Conservation (phyloP, 2,797 vertebrate species). For the Sebastes reedi region DNA sequence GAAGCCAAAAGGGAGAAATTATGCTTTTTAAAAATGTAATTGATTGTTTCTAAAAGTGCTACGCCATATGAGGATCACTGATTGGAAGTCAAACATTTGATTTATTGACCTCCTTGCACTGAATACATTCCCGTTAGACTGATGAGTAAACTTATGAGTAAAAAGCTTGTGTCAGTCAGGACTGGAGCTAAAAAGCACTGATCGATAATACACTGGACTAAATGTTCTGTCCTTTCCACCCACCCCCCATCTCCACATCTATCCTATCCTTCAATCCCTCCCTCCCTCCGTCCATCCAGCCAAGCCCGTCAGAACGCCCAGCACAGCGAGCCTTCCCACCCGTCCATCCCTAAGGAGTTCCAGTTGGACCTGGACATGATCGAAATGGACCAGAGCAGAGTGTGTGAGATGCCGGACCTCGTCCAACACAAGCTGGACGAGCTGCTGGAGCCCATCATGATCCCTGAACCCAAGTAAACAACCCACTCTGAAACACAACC, state of each 20-base stretch:
- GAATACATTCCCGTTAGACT: neutral
- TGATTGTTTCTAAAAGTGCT: neutral
- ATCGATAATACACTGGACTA: slow-evolving; percentile 14
- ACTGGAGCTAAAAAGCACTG: slow-evolving; percentile 39
- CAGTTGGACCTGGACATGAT: slow-evolving; percentile 98
- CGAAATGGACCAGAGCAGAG: slow-evolving; percentile 90
- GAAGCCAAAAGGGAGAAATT: neutral
- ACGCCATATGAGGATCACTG: neutral
- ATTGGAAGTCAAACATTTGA: neutral
- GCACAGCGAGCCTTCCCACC: slow-evolving; percentile 82
- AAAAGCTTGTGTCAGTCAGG: neutral
- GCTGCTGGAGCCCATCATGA: slow-evolving; percentile 94
- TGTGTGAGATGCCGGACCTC: slow-evolving; percentile 94
- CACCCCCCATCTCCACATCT: neutral
- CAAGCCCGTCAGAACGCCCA: slow-evolving; percentile 92
- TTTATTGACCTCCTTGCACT: neutral
- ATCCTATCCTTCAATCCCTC: neutral
- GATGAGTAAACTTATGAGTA: neutral
- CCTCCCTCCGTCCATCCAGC: slow-evolving; percentile 70
- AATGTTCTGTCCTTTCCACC: neutral
- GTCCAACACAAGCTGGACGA: slow-evolving; percentile 98
- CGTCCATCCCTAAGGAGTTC: slow-evolving; percentile 92
- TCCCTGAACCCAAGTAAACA: slow-evolving; percentile 93
- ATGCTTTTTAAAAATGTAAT: neutral
- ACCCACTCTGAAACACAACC: neutral